Evolutionary conservation across 2,797 vertebrate genomes (phyloP).

Genomic region (Acanthurus tractus): DNA sequence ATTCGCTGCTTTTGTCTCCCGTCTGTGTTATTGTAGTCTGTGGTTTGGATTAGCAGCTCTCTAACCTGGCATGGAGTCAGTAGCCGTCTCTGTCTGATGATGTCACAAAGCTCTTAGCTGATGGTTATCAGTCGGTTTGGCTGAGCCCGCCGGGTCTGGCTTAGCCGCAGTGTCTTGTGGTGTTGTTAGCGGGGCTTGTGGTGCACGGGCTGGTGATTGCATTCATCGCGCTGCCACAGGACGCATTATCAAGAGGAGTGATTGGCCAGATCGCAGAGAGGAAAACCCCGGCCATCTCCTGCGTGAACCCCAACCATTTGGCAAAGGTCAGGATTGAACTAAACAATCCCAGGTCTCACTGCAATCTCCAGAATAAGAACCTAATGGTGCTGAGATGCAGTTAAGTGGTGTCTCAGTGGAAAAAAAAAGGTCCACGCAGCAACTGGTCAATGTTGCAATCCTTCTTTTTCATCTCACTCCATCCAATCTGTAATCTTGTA

Average conservation of each 20-base stretch:
- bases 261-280: slow-evolving; percentile 65
- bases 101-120: slow-evolving; percentile 86
- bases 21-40: slow-evolving; percentile 74
- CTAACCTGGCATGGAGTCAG: slow-evolving; percentile 75
- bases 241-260: slow-evolving; percentile 63
- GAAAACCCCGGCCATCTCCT: slow-evolving; percentile 25
- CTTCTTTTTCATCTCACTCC: not conserved
- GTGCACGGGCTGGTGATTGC: slow-evolving; percentile 71
- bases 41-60: slow-evolving; percentile 78
- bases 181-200: slow-evolving; percentile 70
- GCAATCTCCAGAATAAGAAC: slow-evolving; percentile 15
- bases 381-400: slow-evolving; percentile 2
- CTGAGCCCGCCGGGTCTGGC: slow-evolving; percentile 61
- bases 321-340: slow-evolving; percentile 56
- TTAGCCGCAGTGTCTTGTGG: slow-evolving; percentile 73
- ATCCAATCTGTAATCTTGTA: not conserved
- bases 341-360: slow-evolving; percentile 52
- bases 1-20: slow-evolving; percentile 74
- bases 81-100: slow-evolving; percentile 83
- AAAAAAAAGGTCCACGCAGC: not conserved
- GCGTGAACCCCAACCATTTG: slow-evolving; percentile 51
- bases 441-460: not conserved
- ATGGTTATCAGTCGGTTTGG: slow-evolving; percentile 81
- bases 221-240: slow-evolving; percentile 63
- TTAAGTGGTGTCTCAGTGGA: not conserved